Evolutionary conservation across 2,113 vertebrate genomes (phyloP), one percentile per base, ranked within the genome.

Genomic region (Labrus mixtus): DNA sequence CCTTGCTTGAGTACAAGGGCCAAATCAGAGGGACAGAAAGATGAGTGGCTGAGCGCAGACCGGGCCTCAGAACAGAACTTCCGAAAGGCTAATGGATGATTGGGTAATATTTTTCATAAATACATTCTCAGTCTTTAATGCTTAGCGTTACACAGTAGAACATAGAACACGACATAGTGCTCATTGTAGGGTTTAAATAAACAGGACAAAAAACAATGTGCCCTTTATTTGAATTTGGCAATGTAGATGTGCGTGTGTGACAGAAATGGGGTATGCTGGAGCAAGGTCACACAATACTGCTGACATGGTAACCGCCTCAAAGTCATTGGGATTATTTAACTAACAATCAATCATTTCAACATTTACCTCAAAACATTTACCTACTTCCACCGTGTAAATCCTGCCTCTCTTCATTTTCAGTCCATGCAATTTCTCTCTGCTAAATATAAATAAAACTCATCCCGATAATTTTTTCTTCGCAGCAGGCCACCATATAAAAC

Each of bases 1-100:
- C 87, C 25, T 78, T 69, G 29, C 73, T 68, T 25, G 22, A 78
- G 54, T 55, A 67, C 48, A 79, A 68, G 50, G 36, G 57, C 37
- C 7, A 25, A 69, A 77, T 87, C 20, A 82, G 86, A 85, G 68
- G 68, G 46, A 55, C 60, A 50, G 19, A 19, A 43, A 77, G 56
- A 83, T 64, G 68, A 87, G 76, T 64, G 78, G 69, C 48, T 59
- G 61, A 46, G 70, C 61, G 48, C 55, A 54, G 69, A 63, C 23
- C 6, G n/a, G 17, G 56, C 66, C 46, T 65, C 66, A 71, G 68
- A 59, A 75, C 68, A 79, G 69, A 73, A 43, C 48, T 74, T 67
- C 60, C 45, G 64, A 82, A 78, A 79, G 29, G 79, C 82, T 76
- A 53, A 75, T 61, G 50, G 45, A 23, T 84, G 68, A 89, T 50